phyloP scores from a whole-genome alignment of 2,113 vertebrate species.

The Dicerorhinus sumatrensis region DNA sequence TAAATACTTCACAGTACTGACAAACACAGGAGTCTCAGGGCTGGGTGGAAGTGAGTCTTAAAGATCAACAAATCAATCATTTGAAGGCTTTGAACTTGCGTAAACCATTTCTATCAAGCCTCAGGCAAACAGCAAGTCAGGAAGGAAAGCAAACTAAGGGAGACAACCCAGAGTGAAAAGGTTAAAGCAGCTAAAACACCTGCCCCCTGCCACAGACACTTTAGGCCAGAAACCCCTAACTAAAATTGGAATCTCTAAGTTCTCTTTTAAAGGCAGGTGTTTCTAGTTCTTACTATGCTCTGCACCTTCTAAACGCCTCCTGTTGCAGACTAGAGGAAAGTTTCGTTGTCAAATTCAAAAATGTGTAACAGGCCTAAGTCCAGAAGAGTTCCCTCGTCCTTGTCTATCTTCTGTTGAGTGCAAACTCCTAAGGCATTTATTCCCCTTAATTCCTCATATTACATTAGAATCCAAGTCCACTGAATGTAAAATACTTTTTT shows the following conservation, averaged over 20 bases:
- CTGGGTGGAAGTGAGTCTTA: neutral
- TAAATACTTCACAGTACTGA: neutral
- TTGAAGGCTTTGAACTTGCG: neutral
- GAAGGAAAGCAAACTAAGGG: neutral
- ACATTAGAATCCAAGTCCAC: neutral
- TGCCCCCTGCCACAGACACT: neutral
- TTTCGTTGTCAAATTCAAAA: neutral
- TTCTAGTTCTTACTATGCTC: neutral
- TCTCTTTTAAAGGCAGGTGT: neutral
- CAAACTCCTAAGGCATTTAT: neutral
- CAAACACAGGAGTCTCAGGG: neutral
- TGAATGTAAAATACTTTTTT: constrained; percentile 36
- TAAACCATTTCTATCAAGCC: neutral
- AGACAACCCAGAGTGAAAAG: neutral
- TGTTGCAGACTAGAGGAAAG: neutral
- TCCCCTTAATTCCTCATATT: neutral
- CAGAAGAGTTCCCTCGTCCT: neutral
- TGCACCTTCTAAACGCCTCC: neutral
- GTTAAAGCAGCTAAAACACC: neutral
- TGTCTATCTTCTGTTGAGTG: neutral
- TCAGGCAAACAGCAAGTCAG: neutral
- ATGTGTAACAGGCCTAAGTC: neutral
- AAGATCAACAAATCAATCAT: constrained; percentile 26
- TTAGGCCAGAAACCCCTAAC: neutral
- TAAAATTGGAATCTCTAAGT: neutral